Conservation (phyloP, 2,113 vertebrate species). For the Gnathonemus echidnorhynchus region DNA sequence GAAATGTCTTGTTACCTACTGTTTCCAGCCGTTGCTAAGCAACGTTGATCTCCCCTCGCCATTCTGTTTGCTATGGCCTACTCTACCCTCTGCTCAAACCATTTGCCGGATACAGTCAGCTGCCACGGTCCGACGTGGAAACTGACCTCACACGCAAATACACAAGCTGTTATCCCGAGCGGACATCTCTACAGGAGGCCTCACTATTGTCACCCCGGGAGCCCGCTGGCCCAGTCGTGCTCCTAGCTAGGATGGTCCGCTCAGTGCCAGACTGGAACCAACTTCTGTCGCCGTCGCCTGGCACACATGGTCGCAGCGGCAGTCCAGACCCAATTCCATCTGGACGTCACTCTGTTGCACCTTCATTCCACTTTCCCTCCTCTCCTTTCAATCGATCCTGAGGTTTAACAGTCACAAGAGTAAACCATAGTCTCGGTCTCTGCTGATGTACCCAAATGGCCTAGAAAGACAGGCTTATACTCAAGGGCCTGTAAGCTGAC, state of each 20-base stretch:
- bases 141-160: neutral
- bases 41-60: conserved; percentile 28
- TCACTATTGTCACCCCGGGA: neutral
- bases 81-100: neutral
- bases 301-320: neutral
- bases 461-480: neutral
- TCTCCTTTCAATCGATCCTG: neutral
- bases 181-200: neutral
- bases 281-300: neutral
- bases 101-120: neutral
- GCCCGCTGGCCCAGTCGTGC: neutral
- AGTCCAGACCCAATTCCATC: neutral
- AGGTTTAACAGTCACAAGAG: neutral
- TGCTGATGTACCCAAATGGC: neutral
- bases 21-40: conserved; percentile 40
- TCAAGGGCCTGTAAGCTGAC: neutral
- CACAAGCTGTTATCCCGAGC: neutral
- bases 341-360: neutral
- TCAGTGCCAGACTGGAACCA: neutral
- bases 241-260: neutral
- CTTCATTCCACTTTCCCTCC: neutral
- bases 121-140: neutral
- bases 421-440: neutral
- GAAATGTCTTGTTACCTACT: conserved; percentile 39
- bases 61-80: conserved; percentile 20